These are phyloP conservation scores for Equus przewalskii DNA, from an alignment of 2,113 vertebrate genomes.

Conservation along the genomic window DNA sequence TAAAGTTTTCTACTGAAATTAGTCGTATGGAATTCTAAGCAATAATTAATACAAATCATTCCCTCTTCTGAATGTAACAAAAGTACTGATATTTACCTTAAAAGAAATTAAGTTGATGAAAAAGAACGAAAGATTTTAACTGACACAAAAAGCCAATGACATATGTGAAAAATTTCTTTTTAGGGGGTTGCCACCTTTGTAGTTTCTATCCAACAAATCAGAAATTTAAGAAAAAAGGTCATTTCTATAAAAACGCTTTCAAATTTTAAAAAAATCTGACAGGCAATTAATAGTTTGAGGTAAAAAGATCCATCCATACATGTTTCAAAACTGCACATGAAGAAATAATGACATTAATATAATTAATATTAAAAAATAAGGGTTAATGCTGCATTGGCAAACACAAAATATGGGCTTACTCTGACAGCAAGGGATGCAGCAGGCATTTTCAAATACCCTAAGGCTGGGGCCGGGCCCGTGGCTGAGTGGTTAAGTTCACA, in stretches of 20 bases:
- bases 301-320: background rate
- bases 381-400: background rate
- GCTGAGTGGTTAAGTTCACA: too few species aligned
- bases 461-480: background rate
- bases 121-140: conserved; percentile 17
- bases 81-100: background rate
- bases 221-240: conserved; percentile 34
- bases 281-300: conserved; percentile 3
- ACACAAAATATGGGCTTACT: background rate
- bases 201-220: background rate
- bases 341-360: background rate
- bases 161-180: background rate
- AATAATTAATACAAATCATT: conserved; percentile 12
- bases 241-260: conserved; percentile 8
- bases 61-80: background rate
- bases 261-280: background rate
- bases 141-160: conserved; percentile 4
- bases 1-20: conserved; percentile 31
- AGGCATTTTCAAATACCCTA: background rate
- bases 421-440: background rate
- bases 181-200: background rate
- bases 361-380: background rate
- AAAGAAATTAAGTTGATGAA: conserved; percentile 40
- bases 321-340: background rate
- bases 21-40: background rate